Conservation (phyloP, 2,888 invertebrate genomes). For the Brenthis ino region DNA sequence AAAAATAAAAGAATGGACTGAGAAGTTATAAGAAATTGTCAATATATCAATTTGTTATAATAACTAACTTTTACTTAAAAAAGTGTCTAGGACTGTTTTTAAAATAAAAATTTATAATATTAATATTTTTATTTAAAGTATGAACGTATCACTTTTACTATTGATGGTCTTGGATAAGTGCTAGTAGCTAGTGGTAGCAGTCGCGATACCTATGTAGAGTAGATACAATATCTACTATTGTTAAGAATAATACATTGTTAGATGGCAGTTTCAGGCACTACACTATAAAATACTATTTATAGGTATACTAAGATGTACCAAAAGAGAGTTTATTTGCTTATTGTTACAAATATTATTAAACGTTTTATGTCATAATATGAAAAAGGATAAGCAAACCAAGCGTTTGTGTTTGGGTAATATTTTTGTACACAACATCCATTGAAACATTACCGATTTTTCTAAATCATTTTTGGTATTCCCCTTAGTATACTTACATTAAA, state of each 20-base stretch:
- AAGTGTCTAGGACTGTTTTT: no score
- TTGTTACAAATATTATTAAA: neutral
- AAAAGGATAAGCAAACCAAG: neutral
- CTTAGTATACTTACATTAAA: neutral
- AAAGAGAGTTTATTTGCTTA: neutral
- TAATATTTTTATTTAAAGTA: neutral
- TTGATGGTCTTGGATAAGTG: constrained; percentile 23
- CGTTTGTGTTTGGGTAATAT: no score
- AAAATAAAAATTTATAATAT: neutral
- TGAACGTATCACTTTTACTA: constrained; percentile 31
- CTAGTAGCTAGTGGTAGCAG: constrained; percentile 39
- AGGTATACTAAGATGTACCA: constrained; percentile 17
- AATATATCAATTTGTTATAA: no score
- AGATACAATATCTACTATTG: constrained; percentile 33
- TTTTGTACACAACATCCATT: constrained; percentile 1
- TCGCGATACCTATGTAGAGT: constrained; percentile 31
- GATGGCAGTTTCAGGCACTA: constrained; percentile 9
- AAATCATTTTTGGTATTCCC: neutral
- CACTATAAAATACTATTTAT: neutral
- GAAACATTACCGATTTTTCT: neutral
- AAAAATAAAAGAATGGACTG: neutral
- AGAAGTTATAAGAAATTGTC: no score
- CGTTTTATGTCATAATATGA: neutral
- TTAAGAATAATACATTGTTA: constrained; percentile 26
- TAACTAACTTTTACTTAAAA: no score